Evolutionary conservation across 1,140 invertebrate genomes (phyloP).

Genomic region (Prorops nasuta): DNA sequence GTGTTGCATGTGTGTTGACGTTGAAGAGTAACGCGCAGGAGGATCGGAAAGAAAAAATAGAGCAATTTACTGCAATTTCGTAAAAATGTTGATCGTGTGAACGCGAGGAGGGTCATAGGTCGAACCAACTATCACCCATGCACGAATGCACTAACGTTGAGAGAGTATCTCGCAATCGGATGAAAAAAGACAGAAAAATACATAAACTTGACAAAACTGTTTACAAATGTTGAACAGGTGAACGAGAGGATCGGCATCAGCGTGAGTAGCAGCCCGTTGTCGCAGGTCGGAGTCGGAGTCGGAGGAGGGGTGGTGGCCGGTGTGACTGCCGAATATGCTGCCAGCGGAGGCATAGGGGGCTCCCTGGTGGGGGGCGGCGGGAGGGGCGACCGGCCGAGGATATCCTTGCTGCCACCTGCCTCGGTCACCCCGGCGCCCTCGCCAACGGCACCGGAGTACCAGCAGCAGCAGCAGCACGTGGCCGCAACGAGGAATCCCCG

Average conservation of each 20-base stretch:
- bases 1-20: too few species aligned
- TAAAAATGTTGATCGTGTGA: too few species aligned
- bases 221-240: too few species aligned
- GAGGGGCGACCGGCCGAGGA: slow-evolving; percentile 46
- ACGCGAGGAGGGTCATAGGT: too few species aligned
- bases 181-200: too few species aligned
- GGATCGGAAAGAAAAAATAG: too few species aligned
- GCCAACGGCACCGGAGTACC: slow-evolving; percentile 48
- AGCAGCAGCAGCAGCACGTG: slow-evolving; percentile 40
- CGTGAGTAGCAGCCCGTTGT: slow-evolving; percentile 51
- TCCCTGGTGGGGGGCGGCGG: slow-evolving; percentile 14
- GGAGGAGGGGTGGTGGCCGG: slow-evolving; percentile 36
- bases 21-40: too few species aligned
- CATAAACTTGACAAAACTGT: too few species aligned
- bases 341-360: slow-evolving; percentile 29
- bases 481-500: slow-evolving; percentile 34
- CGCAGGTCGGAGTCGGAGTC: slow-evolving; percentile 44
- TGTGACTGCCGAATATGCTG: slow-evolving; percentile 39
- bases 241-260: slow-evolving; percentile 54
- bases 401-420: slow-evolving; percentile 48
- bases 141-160: too few species aligned
- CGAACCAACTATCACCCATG: too few species aligned
- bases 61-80: too few species aligned
- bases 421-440: slow-evolving; percentile 48
- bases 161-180: too few species aligned